These are phyloP conservation scores for Musca domestica DNA, from an alignment of 1,140 invertebrate genomes.

Conservation along the genomic window DNA sequence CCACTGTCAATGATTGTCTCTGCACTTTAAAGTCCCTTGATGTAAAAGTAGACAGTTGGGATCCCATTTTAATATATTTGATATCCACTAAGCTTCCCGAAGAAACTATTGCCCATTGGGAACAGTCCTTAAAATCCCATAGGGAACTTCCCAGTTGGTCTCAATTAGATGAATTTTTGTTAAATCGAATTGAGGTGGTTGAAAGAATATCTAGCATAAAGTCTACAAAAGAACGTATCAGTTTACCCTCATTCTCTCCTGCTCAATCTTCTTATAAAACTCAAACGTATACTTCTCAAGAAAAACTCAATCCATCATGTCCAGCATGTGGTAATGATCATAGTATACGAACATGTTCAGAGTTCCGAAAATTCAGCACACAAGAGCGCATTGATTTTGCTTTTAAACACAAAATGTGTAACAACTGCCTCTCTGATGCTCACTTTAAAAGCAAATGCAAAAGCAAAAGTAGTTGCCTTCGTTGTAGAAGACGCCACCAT, in stretches of 20 bases:
- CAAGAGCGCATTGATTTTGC: neutral
- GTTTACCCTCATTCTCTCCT: too few relatives aligned
- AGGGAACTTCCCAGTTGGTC: neutral
- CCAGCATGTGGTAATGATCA: neutral
- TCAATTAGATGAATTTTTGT: constrained; percentile 8
- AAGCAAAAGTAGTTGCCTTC: neutral
- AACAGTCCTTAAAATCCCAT: neutral
- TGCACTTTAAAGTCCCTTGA: neutral
- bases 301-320: neutral
- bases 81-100: constrained; percentile 10
- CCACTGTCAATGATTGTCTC: neutral
- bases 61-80: constrained; percentile 4
- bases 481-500: neutral
- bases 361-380: neutral
- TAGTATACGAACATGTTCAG: neutral
- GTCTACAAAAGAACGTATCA: too few relatives aligned
- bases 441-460: neutral
- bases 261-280: too few relatives aligned
- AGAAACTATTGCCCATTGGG: too few relatives aligned
- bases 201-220: neutral
- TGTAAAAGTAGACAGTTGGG: neutral
- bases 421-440: neutral
- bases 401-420: neutral
- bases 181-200: neutral
- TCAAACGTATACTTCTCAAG: neutral